Evolutionary conservation across 2,888 invertebrate species (phyloP), one percentile per base, ranked within the genome.

Genomic region (Deilephila elpenor): DNA sequence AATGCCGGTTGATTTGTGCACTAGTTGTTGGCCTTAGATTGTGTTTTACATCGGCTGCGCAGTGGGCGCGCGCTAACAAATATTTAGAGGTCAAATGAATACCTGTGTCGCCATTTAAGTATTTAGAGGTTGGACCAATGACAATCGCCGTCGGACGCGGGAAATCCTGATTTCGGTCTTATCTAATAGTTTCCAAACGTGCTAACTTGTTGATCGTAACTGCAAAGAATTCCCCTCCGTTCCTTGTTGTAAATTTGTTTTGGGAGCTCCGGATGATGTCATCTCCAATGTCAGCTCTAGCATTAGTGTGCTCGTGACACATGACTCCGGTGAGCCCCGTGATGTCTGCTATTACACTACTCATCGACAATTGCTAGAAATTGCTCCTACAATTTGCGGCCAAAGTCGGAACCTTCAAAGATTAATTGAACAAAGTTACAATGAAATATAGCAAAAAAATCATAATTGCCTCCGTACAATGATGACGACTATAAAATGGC

Each of bases 81-180:
- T 67, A 67, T 67, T 67, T 67, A 67, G 67, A 67, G 67, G 67
- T 67, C 67, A 67, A 67, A 67, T 67, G 44, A 67, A 67, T 67
- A 67, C 51, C 67, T 67, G 67, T 67, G 67, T 51, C 67, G 67
- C 44, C 51, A 51, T 44, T 67, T 51, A 67, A 51, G 25, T 67
- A 51, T 67, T 44, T 67, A 67, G 44, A 44, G 67, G 67, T 67
- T 67, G 51, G 67, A 67, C 67, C 67, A 67, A 67, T 67, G 44
- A 67, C 67, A 51, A 67, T 11, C 67, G 67, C 44, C 44, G n/a
- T 44, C 61, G 61, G 14, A 67, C 51, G 51, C 67, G 67, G 51
- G 51, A 67, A 67, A 19, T 34, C 37, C 37, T 62, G n/a, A 62
- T 62, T 62, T 62, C n/a, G 62, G 34, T n/a, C 25, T 25, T 67